Conservation (phyloP, 2,797 vertebrate genomes). For the Epinephelus awoara region DNA sequence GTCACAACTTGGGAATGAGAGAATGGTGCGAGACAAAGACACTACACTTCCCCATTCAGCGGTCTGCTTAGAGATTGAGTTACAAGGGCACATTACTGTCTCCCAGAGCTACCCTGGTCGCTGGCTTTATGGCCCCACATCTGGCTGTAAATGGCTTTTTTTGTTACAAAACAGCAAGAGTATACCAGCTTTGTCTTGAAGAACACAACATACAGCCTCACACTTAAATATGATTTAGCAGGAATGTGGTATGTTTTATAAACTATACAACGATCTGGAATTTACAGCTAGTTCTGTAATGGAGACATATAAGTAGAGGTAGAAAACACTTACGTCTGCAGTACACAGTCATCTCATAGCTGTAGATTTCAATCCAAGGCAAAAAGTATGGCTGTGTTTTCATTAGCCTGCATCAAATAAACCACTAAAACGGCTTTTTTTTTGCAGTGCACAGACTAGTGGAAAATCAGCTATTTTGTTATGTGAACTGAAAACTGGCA, state of each 20-base stretch:
- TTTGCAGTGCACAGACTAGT: slow-evolving; percentile 13
- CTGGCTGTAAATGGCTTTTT: slow-evolving; percentile 47
- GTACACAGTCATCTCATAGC: slow-evolving; percentile 17
- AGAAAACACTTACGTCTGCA: slow-evolving; percentile 14
- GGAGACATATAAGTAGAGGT: slow-evolving; percentile 41
- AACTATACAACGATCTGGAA: slow-evolving; percentile 32
- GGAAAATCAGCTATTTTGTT: slow-evolving; percentile 18
- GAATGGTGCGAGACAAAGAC: slow-evolving; percentile 48
- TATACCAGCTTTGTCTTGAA: slow-evolving; percentile 21
- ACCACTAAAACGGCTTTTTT: slow-evolving; percentile 9
- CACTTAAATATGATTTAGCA: slow-evolving; percentile 49
- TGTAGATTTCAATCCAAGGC: slow-evolving; percentile 23
- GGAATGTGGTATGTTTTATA: slow-evolving; percentile 34
- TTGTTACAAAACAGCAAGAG: slow-evolving; percentile 31
- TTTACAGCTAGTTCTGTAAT: slow-evolving; percentile 36
- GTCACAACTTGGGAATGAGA: slow-evolving; percentile 63
- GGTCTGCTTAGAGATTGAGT: slow-evolving; percentile 69
- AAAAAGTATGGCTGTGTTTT: slow-evolving; percentile 30
- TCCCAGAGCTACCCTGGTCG: slow-evolving; percentile 58
- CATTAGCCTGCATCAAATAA: slow-evolving; percentile 42
- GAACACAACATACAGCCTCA: slow-evolving; percentile 5
- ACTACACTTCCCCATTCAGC: slow-evolving; percentile 63
- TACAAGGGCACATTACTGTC: slow-evolving; percentile 74
- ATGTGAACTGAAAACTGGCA: slow-evolving; percentile 7
- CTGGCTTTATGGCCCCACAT: slow-evolving; percentile 52